Evolutionary conservation across 2,888 invertebrate genomes (phyloP).

Genomic region (Chalcis sispes): DNA sequence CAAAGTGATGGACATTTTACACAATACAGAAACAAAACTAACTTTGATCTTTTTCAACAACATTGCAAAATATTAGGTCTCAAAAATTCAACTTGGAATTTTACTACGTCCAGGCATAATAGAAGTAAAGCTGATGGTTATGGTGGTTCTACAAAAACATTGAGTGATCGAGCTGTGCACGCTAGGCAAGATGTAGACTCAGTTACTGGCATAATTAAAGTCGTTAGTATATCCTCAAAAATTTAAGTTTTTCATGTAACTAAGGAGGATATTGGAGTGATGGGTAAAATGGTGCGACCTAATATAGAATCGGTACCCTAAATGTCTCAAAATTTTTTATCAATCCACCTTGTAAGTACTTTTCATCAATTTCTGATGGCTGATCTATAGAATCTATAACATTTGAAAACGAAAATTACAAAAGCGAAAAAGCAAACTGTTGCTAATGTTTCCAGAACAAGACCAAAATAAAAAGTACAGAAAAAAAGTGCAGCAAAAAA

Average conservation of each 20-base stretch:
- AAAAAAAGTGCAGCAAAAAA: too few relatives aligned
- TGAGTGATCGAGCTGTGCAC: conserved; percentile 5
- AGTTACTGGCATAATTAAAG: background rate
- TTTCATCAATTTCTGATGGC: too few relatives aligned
- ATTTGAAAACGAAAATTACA: too few relatives aligned
- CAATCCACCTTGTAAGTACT: background rate
- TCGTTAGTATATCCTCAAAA: conserved; percentile 4
- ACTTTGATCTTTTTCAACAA: conserved; percentile 6
- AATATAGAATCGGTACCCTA: background rate
- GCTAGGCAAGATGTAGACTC: background rate
- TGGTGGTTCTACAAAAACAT: conserved; percentile 5
- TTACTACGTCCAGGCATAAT: background rate
- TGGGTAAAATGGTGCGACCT: background rate
- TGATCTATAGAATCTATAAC: too few relatives aligned
- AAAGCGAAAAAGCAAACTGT: too few relatives aligned
- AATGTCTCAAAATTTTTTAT: background rate
- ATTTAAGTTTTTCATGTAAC: conserved; percentile 3
- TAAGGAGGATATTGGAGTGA: background rate
- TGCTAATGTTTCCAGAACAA: too few relatives aligned
- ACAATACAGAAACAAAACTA: background rate
- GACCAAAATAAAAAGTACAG: too few relatives aligned
- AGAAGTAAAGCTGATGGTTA: conserved; percentile 3
- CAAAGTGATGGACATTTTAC: background rate
- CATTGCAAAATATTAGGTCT: background rate
- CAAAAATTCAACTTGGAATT: background rate